Base-by-base conservation (phyloP, 2,888 invertebrate genomes). In the Odontothrips loti region DNA sequence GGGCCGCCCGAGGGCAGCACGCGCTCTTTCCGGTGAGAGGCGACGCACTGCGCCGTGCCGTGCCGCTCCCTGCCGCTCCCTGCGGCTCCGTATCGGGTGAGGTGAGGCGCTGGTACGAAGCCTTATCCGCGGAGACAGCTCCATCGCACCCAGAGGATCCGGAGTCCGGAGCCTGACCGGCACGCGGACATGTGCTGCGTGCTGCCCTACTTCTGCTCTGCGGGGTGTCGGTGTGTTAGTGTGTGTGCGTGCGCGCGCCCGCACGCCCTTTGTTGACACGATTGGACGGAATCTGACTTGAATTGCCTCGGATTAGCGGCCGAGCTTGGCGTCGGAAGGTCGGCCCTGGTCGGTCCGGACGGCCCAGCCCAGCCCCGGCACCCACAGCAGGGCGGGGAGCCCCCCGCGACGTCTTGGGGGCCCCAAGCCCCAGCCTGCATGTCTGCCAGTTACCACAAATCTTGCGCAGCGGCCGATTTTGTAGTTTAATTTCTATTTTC, bases 231-330 rank as follows among this genome's bases (percentile, higher is more conserved):
- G 63, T 63, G 63, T n/a, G 58, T 63, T 11, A 15, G 58, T 1
- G 17, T 63, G 68, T 23, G 68, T 9, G 68, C 1, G 23, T 27
- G 27, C 12, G 68, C 23, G 68, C 12, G 68, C 9, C 23, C 12
- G 68, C 23, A 27, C 23, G 12, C 23, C 27, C 27, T 75, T 75
- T 75, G 68, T 75, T 27, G 12, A 27, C 68, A 27, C 10, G 68
- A 75, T 75, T 75, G 68, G 68, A 75, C 68, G 27, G 68, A 27
- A 75, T 75, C 27, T 27, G 68, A 75, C 23, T 27, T 75, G 27
- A 75, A 75, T 75, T 75, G 68, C 8, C 23, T 27, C 23, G 27
- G 68, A 75, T 75, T 75, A 75, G 68, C 23, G 27, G 68, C 23
- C 20, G 68, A n/a, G 23, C 23, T 51, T 6, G 58, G 17, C 58